phyloP scores from a whole-genome alignment of 1,140 invertebrate genomes.

The Heliconius nattereri region DNA sequence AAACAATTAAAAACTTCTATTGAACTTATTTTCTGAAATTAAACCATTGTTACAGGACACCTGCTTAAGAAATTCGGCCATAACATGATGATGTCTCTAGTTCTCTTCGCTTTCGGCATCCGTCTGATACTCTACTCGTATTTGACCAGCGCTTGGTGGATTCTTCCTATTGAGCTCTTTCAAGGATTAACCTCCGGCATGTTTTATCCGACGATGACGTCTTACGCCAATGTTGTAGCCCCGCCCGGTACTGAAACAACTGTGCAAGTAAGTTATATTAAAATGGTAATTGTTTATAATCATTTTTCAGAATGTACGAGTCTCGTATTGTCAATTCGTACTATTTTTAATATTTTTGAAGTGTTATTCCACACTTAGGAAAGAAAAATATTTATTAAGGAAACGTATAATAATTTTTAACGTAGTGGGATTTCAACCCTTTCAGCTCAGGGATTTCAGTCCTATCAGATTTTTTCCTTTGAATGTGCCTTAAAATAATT shows the following conservation, averaged over 20 bases:
- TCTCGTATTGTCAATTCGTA: no score
- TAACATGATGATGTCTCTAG: conserved; percentile 89
- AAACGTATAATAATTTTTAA: no score
- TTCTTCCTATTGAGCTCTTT: conserved; percentile 91
- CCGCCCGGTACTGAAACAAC: conserved; percentile 93
- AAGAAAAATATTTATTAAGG: no score
- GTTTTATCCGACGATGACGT: conserved; percentile 94
- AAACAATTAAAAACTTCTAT: no score
- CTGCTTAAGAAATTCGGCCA: conserved; percentile 93
- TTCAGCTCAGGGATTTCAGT: no score
- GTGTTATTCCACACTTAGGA: no score
- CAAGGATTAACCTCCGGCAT: conserved; percentile 94
- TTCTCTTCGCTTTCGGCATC: conserved; percentile 87
- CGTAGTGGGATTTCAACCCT: no score
- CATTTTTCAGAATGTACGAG: no score
- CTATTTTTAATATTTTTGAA: no score
- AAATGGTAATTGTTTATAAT: neutral
- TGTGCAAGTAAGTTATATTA: conserved; percentile 83
- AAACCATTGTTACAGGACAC: conserved; percentile 77
- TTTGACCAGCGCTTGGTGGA: conserved; percentile 89
- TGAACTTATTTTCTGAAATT: neutral
- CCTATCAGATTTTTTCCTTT: no score
- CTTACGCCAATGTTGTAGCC: conserved; percentile 92
- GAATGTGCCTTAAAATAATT: no score
- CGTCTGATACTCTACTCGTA: conserved; percentile 93